Evolutionary conservation across 2,797 vertebrate species (phyloP).

Genomic region (Pogoniulus pusillus): DNA sequence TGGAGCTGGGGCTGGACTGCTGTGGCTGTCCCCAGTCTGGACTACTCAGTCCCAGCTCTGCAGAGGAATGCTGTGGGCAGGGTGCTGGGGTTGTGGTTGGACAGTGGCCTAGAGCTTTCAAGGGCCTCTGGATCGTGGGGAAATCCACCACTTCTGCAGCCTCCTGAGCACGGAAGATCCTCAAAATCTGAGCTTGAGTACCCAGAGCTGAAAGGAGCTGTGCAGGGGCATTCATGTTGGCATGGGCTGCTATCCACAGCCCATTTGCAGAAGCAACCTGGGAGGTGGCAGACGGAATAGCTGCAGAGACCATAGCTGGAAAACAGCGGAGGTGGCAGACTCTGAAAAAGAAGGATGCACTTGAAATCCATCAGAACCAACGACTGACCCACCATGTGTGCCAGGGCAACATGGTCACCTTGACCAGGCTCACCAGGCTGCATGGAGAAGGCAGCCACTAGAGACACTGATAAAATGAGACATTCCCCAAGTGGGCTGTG

Average conservation of each 20-base stretch:
- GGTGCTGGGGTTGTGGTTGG: rapidly evolving
- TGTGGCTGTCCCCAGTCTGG: rapidly evolving
- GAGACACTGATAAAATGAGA: not conserved
- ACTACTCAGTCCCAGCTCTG: not conserved
- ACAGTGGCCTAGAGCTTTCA: rapidly evolving
- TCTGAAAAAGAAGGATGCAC: not conserved
- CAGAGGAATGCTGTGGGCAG: not conserved
- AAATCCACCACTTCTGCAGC: not conserved
- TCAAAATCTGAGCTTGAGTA: not conserved
- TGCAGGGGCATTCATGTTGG: not conserved
- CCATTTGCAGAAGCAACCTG: not conserved
- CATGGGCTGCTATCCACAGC: not conserved
- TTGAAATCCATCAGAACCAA: not conserved
- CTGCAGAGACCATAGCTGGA: not conserved
- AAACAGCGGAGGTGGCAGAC: not conserved
- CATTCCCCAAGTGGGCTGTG: not conserved
- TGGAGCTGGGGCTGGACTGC: not conserved
- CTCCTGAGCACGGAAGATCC: not conserved
- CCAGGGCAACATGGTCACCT: rapidly evolving
- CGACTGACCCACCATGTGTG: rapidly evolving
- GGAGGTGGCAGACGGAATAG: not conserved
- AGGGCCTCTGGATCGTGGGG: rapidly evolving
- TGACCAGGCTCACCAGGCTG: rapidly evolving
- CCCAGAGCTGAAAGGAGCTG: rapidly evolving
- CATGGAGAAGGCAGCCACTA: not conserved